Evolutionary conservation across 2,797 vertebrate genomes (phyloP).

Genomic region (Cossypha heuglini): DNA sequence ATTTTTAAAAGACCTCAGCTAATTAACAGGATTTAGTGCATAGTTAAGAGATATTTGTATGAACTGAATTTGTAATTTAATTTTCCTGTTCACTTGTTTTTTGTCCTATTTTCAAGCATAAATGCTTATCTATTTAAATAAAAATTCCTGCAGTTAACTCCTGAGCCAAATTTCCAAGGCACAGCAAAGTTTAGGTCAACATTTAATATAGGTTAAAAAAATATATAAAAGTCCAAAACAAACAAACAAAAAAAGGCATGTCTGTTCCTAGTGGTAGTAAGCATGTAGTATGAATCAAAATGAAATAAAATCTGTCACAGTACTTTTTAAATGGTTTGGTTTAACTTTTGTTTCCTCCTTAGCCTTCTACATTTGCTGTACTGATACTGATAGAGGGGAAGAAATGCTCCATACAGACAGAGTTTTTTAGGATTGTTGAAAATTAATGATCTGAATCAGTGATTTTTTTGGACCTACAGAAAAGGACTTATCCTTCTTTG

Average conservation of each 20-base stretch:
- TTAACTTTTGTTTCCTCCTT: slow-evolving; percentile 56
- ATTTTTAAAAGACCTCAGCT: slow-evolving; percentile 55
- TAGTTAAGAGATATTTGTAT: slow-evolving; percentile 43
- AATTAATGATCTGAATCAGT: neutral
- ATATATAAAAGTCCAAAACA: neutral
- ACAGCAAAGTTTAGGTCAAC: slow-evolving; percentile 33
- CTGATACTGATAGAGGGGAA: neutral
- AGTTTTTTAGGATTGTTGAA: neutral
- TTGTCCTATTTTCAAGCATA: slow-evolving; percentile 51
- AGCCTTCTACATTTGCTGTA: neutral
- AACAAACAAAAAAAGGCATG: neutral
- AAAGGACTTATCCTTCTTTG: neutral
- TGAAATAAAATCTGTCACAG: slow-evolving; percentile 64
- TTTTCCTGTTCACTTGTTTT: slow-evolving; percentile 20
- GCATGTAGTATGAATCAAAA: slow-evolving; percentile 41
- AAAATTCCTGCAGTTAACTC: slow-evolving; percentile 43
- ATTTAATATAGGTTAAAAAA: slow-evolving; percentile 4
- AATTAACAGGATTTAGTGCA: slow-evolving; percentile 60
- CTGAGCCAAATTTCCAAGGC: slow-evolving; percentile 46
- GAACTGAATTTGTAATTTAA: slow-evolving; percentile 52
- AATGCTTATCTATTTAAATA: slow-evolving; percentile 67
- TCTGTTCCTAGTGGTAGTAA: slow-evolving; percentile 53
- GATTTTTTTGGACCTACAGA: neutral
- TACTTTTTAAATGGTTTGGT: slow-evolving; percentile 54
- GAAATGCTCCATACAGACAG: neutral